phyloP scores from a whole-genome alignment of 92 coral and sea anemone species.

The Montipora capitata region DNA sequence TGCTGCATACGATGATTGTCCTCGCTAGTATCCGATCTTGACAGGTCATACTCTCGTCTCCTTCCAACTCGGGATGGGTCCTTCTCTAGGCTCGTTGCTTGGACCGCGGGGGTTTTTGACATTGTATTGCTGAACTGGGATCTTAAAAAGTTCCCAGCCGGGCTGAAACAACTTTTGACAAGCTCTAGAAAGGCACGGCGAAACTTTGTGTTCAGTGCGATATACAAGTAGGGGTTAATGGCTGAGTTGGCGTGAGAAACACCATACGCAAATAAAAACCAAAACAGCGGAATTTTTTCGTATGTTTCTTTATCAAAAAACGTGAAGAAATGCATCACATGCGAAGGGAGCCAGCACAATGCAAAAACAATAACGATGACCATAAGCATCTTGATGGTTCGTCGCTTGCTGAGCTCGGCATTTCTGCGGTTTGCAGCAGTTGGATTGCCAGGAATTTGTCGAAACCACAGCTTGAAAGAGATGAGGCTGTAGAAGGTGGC shows the following conservation, averaged over 20 bases:
- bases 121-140: conserved; percentile 25
- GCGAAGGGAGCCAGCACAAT: conserved; percentile 85
- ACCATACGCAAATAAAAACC: conserved; percentile 56
- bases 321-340: conserved; percentile 75
- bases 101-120: conserved; percentile 16
- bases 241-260: conserved; percentile 83
- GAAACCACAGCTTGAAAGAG: conserved; percentile 83
- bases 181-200: conserved; percentile 76
- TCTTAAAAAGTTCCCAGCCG: conserved; percentile 9
- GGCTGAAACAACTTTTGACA: conserved; percentile 24
- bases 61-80: conserved; percentile 20
- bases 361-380: conserved; percentile 80
- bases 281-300: conserved; percentile 23
- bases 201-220: conserved; percentile 77
- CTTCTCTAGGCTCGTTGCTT: conserved; percentile 21
- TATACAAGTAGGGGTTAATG: conserved; percentile 81
- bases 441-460: conserved; percentile 87
- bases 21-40: neutral
- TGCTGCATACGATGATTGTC: neutral
- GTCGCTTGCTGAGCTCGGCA: conserved; percentile 68
- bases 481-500: conserved; percentile 71
- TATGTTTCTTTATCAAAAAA: conserved; percentile 36
- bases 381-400: conserved; percentile 84
- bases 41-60: conserved; percentile 11
- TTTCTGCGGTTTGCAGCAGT: conserved; percentile 59